Evolutionary conservation across 2,888 invertebrate species (phyloP).

Genomic region (Leptinotarsa tumamoca): DNA sequence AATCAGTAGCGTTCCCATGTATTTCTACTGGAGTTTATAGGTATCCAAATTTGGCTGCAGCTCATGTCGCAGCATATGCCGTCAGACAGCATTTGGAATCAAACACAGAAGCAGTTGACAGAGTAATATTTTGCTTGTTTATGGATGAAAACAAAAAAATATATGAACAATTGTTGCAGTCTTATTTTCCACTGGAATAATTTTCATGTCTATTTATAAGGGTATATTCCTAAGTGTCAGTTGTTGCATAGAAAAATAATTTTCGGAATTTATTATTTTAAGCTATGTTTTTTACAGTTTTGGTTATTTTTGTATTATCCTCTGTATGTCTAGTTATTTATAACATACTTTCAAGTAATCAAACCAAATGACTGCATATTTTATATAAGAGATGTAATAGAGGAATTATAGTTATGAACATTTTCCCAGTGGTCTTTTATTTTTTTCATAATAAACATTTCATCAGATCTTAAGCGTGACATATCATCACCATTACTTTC

Average conservation of each 20-base stretch:
- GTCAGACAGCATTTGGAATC: conserved; percentile 75
- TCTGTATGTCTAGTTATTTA: neutral
- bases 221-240: too few species aligned
- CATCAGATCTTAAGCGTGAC: too few species aligned
- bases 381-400: neutral
- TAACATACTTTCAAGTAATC: neutral
- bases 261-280: neutral
- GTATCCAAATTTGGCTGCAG: conserved; percentile 84
- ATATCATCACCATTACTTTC: too few species aligned
- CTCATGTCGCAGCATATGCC: conserved; percentile 77
- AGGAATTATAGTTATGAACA: too few species aligned
- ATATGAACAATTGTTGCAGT: conserved; percentile 78
- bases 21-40: conserved; percentile 94
- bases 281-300: neutral
- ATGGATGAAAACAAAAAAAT: conserved; percentile 77
- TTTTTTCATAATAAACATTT: too few species aligned
- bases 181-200: conserved; percentile 76
- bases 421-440: too few species aligned
- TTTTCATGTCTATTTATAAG: neutral
- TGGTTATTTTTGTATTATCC: neutral
- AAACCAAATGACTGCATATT: conserved; percentile 5
- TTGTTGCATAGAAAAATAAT: neutral
- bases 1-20: conserved; percentile 86
- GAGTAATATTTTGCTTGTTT: conserved; percentile 86
- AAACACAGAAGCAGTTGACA: conserved; percentile 70